These are phyloP conservation scores for Leucoraja erinaceus DNA, from an alignment of 2,113 vertebrate genomes.

Conservation along the genomic window DNA sequence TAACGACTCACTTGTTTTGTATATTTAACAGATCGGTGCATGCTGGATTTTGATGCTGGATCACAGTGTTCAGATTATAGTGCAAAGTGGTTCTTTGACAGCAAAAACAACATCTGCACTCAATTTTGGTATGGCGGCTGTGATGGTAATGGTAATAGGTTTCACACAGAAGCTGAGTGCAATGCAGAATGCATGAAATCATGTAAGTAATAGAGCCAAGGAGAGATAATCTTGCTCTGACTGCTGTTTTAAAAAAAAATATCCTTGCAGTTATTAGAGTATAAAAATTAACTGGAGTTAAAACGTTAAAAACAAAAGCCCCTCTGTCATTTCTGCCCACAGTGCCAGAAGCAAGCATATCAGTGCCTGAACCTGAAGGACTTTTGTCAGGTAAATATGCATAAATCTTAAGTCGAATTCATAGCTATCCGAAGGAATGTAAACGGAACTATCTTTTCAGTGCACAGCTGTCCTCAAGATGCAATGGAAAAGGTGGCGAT, in stretches of 20 bases:
- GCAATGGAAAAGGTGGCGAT: background rate
- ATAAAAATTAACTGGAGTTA: background rate
- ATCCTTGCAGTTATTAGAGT: background rate
- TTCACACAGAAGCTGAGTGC: constrained; percentile 69
- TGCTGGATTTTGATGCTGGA: constrained; percentile 73
- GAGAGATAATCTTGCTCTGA: background rate
- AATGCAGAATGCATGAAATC: constrained; percentile 60
- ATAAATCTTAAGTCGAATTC: background rate
- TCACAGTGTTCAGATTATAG: constrained; percentile 71
- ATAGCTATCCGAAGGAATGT: too few relatives aligned
- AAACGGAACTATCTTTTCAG: background rate
- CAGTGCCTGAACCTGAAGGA: constrained; percentile 47
- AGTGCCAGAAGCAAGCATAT: constrained; percentile 49
- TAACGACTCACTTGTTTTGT: constrained; percentile 51
- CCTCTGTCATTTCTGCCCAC: constrained; percentile 43
- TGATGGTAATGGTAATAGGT: constrained; percentile 74
- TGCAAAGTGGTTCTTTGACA: constrained; percentile 80
- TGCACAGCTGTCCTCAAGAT: too few relatives aligned
- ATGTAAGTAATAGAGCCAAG: constrained; percentile 57
- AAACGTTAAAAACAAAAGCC: background rate
- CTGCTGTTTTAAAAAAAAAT: background rate
- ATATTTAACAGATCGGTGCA: constrained; percentile 68
- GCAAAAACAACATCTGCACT: constrained; percentile 69
- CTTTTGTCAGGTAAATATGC: constrained; percentile 45
- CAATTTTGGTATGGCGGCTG: constrained; percentile 78